Conservation (phyloP, 2,113 vertebrate species). For the Thamnophis sirtalis region DNA sequence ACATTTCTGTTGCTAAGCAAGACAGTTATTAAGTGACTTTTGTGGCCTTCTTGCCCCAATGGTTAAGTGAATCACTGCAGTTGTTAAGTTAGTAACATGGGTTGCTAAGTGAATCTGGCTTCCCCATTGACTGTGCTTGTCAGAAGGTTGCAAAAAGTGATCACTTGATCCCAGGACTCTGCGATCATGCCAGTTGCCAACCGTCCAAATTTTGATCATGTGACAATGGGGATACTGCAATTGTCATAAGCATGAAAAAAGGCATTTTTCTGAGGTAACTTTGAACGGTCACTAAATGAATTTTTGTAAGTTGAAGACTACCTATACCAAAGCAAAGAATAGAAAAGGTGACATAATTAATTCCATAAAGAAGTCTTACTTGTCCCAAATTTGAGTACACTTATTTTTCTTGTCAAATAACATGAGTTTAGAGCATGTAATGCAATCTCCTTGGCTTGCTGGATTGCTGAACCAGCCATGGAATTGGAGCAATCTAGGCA, state of each 20-base stretch:
- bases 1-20: background rate
- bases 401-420: conserved; percentile 55
- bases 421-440: conserved; percentile 63
- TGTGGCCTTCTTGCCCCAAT: background rate
- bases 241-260: background rate
- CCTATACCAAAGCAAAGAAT: background rate
- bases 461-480: conserved; percentile 71
- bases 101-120: background rate
- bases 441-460: conserved; percentile 70
- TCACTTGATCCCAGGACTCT: background rate
- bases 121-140: background rate
- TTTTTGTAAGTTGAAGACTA: background rate
- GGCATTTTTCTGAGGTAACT: background rate
- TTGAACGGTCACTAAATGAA: background rate
- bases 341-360: background rate
- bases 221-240: background rate
- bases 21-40: background rate
- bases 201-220: background rate
- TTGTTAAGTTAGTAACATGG: background rate
- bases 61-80: background rate
- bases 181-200: background rate
- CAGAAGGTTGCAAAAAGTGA: background rate
- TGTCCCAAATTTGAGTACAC: conserved; percentile 76
- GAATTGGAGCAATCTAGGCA: conserved; percentile 81
- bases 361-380: conserved; percentile 55